A percentile compares a stretch with the other conserved stretches of the same genome.
Evolutionary conservation across 1,140 invertebrate genomes (phyloP).

Genomic region (Brachionus sp.): DNA sequence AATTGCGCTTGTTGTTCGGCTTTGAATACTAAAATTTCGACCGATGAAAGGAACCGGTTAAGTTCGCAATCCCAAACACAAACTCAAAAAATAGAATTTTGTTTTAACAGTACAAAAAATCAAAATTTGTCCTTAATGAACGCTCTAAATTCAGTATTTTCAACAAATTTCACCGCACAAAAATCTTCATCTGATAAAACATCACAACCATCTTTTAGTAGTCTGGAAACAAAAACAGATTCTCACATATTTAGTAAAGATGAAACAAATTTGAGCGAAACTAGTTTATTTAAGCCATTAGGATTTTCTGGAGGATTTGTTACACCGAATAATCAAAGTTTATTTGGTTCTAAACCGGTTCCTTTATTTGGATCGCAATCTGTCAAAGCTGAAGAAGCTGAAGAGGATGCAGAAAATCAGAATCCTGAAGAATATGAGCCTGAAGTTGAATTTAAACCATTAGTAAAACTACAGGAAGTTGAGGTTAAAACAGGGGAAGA

Average conservation of each 20-base stretch:
- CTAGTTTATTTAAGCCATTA: background rate
- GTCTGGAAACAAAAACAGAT: background rate
- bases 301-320: background rate
- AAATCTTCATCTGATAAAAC: background rate
- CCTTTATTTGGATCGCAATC: background rate
- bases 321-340: background rate
- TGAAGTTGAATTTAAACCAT: constrained; percentile 42
- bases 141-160: background rate
- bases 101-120: background rate
- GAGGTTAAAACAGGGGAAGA: constrained; percentile 76
- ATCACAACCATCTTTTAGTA: background rate
- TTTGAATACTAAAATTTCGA: background rate
- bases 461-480: constrained; percentile 33
- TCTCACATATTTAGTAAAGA: background rate
- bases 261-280: background rate
- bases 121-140: background rate
- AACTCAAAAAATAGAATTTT: background rate
- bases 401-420: constrained; percentile 5
- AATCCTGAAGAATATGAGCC: constrained; percentile 45
- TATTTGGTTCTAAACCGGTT: background rate
- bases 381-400: background rate
- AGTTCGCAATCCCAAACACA: background rate
- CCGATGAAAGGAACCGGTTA: background rate
- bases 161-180: background rate
- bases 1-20: constrained; percentile 40